Conservation (phyloP, 1,140 invertebrate species). For the Heliconius himera region DNA sequence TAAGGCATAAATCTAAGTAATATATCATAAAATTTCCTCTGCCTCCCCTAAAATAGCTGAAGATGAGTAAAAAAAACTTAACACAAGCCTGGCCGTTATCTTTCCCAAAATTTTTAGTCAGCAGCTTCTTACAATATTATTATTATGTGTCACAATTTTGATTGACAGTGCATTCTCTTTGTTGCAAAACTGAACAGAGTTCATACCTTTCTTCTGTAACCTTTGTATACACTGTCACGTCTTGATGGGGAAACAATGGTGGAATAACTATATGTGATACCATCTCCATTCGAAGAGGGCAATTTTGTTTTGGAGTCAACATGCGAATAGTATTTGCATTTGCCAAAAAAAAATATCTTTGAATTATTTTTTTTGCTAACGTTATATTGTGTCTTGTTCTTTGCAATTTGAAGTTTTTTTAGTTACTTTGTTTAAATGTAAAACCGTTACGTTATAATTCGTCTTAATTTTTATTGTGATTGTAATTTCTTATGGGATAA, state of each 20-base stretch:
- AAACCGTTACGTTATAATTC: neutral
- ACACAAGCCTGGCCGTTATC: neutral
- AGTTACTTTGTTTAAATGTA: neutral
- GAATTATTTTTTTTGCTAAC: neutral
- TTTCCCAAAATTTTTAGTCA: neutral
- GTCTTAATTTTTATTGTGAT: neutral
- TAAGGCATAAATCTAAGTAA: too few relatives aligned
- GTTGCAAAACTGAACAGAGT: slow-evolving; percentile 34
- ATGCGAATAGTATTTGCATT: slow-evolving; percentile 37
- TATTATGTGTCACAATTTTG: slow-evolving; percentile 29
- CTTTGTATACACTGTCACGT: slow-evolving; percentile 45
- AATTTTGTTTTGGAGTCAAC: slow-evolving; percentile 37
- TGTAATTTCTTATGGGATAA: neutral
- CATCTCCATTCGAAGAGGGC: slow-evolving; percentile 32
- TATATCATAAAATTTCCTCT: too few relatives aligned
- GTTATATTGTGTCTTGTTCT: neutral
- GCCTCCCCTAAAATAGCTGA: neutral
- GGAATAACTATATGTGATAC: slow-evolving; percentile 31
- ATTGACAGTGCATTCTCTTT: slow-evolving; percentile 44
- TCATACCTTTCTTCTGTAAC: slow-evolving; percentile 45
- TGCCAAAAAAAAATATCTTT: slow-evolving; percentile 11
- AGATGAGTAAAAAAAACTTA: neutral
- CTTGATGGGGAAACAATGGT: slow-evolving; percentile 43
- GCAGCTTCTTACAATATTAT: slow-evolving; percentile 3
- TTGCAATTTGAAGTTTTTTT: neutral